These are phyloP conservation scores for Gavialis gangeticus DNA, from an alignment of 2,113 vertebrate genomes.

Conservation along the genomic window DNA sequence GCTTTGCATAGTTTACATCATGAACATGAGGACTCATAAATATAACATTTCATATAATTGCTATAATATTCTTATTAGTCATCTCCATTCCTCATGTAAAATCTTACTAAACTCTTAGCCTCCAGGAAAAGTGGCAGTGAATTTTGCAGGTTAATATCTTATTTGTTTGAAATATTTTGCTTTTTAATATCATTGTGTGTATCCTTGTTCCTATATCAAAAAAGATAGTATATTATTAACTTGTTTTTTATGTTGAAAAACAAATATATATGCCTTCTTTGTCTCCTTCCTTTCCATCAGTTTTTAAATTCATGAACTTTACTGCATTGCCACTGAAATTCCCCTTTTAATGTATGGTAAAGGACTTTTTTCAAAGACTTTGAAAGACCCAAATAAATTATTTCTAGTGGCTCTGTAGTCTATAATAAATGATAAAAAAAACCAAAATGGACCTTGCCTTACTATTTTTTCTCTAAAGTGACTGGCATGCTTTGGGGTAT, in stretches of 20 bases:
- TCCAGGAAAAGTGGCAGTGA: neutral
- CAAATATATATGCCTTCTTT: neutral
- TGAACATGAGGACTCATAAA: neutral
- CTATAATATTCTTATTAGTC: neutral
- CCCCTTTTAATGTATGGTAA: no score
- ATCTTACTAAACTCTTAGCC: neutral
- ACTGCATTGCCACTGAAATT: neutral
- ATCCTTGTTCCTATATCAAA: neutral
- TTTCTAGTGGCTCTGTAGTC: neutral
- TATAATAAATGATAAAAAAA: neutral
- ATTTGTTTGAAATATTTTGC: neutral
- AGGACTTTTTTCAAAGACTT: neutral
- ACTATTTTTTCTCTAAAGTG: neutral
- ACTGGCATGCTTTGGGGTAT: neutral
- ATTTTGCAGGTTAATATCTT: neutral
- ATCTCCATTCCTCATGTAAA: neutral
- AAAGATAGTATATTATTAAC: neutral
- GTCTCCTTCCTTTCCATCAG: neutral
- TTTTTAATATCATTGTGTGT: neutral
- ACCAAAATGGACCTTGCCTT: neutral
- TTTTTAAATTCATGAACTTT: rapidly evolving
- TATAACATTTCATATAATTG: neutral
- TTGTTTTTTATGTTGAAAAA: neutral
- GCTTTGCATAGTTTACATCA: neutral
- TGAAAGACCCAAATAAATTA: neutral